phyloP scores from a whole-genome alignment of 2,797 vertebrate genomes.

The Crocodylus rhombifer region DNA sequence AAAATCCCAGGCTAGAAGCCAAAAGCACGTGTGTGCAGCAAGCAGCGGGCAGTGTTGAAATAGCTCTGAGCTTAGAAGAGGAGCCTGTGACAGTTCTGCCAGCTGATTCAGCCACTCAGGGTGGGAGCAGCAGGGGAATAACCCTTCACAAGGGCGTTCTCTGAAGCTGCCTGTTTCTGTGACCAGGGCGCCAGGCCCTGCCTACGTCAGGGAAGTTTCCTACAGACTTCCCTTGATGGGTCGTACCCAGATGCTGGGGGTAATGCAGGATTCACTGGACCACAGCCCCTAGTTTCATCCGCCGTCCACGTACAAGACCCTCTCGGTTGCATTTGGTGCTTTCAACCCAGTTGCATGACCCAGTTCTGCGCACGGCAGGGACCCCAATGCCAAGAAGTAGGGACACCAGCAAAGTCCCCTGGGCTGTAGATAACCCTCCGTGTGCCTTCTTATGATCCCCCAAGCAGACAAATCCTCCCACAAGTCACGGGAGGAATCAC shows the following conservation, averaged over 20 bases:
- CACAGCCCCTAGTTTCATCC: too few relatives aligned
- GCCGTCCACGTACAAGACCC: too few relatives aligned
- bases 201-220: not conserved
- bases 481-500: not conserved
- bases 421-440: not conserved
- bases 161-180: not conserved
- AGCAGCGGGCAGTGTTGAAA: constrained; percentile 35
- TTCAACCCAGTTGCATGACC: too few relatives aligned
- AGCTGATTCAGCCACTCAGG: not conserved
- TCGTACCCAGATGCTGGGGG: not conserved
- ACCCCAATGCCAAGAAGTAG: not conserved
- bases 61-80: not conserved
- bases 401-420: not conserved
- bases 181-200: not conserved
- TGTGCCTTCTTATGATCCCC: not conserved
- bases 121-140: not conserved
- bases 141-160: not conserved
- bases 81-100: not conserved
- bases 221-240: not conserved
- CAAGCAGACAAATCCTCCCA: not conserved
- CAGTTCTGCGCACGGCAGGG: too few relatives aligned
- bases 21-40: not conserved
- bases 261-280: too few relatives aligned
- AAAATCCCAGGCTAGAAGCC: not conserved
- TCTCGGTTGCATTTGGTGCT: too few relatives aligned